These are phyloP conservation scores for Matsumurasca onukii DNA, from an alignment of 1,140 invertebrate genomes.

Conservation along the genomic window DNA sequence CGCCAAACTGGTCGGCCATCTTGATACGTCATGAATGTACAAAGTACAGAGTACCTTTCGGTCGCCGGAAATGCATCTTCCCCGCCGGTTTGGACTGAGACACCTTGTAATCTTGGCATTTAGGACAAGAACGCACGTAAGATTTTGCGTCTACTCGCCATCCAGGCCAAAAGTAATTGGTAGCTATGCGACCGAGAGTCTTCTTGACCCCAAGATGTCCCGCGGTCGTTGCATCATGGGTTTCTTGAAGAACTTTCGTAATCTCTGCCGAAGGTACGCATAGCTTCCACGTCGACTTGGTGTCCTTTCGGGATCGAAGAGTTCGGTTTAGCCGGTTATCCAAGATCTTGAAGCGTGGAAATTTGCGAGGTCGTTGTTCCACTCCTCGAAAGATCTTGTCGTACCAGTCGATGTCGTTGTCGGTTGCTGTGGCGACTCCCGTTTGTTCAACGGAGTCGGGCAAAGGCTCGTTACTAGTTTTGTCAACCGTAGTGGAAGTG, in stretches of 20 bases:
- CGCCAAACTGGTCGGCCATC: too few species aligned
- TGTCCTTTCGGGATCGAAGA: too few species aligned
- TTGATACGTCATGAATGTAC: too few species aligned
- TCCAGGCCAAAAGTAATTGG: background rate
- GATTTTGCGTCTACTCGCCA: background rate
- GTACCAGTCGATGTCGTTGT: too few species aligned
- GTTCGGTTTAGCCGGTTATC: background rate
- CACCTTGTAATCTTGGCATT: background rate
- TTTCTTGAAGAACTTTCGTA: background rate
- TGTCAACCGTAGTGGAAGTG: too few species aligned
- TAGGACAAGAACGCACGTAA: background rate
- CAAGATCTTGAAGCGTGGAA: background rate
- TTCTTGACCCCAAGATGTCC: background rate
- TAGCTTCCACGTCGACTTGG: background rate
- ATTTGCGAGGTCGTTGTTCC: background rate
- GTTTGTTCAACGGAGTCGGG: too few species aligned
- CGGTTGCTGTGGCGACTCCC: too few species aligned
- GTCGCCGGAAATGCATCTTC: background rate
- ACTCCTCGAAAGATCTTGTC: too few species aligned
- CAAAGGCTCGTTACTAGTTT: too few species aligned
- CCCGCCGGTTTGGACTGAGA: background rate
- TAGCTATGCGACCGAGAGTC: background rate
- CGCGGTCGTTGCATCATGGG: background rate
- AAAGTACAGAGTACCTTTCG: background rate
- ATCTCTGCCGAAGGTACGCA: background rate